These are phyloP conservation scores for Epinotia bilunana DNA, from an alignment of 2,888 invertebrate genomes.

Conservation along the genomic window DNA sequence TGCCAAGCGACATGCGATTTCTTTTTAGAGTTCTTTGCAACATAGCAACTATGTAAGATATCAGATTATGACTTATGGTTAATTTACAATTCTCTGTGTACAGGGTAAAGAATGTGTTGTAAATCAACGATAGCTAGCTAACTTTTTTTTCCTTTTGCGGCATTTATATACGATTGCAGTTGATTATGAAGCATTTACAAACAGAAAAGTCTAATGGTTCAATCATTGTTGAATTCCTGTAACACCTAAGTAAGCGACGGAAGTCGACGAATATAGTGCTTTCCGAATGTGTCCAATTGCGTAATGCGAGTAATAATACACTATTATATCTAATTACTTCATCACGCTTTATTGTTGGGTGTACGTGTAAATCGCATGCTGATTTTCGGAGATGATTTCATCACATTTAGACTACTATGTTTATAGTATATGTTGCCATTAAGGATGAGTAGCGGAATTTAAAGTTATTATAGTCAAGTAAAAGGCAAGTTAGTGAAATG, in stretches of 20 bases:
- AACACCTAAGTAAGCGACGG: background rate
- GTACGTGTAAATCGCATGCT: background rate
- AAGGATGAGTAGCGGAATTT: background rate
- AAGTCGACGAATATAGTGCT: background rate
- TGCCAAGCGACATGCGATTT: conserved; percentile 27
- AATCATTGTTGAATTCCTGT: background rate
- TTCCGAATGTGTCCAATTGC: background rate
- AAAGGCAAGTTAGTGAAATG: background rate
- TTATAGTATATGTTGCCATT: background rate
- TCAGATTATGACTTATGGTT: background rate
- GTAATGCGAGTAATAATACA: background rate
- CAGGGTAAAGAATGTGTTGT: background rate
- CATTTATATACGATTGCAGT: background rate
- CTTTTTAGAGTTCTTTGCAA: conserved; percentile 37
- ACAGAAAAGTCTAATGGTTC: background rate
- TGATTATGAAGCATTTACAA: background rate
- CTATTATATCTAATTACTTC: background rate
- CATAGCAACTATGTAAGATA: background rate
- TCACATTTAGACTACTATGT: background rate
- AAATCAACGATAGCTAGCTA: background rate
- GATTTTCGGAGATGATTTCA: conserved; percentile 16
- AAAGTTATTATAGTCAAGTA: background rate
- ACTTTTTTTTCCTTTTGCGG: background rate
- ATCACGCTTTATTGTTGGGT: background rate
- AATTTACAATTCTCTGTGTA: too few species aligned